Base-by-base conservation (phyloP, 2,888 invertebrate species). In the Dynastes hyllus region DNA sequence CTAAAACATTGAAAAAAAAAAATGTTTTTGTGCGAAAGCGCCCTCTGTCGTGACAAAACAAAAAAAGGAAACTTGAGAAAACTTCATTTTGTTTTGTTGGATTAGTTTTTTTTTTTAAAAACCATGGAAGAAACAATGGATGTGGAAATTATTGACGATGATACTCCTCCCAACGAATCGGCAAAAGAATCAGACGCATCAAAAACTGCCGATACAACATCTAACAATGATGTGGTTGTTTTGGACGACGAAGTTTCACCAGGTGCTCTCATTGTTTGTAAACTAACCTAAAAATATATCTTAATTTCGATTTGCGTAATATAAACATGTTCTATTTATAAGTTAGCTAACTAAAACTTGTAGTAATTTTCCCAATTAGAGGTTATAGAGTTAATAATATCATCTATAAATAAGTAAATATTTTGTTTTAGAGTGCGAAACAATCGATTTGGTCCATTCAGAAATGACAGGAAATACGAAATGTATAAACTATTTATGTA, bases 401-500 rank as follows among this genome's bases (percentile, higher is more conserved):
- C 5, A 32, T 11, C 0, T 1, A 16, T 55, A 51, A 53, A n/a
- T 27, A n/a, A 11, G 3, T 76, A 55, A 22, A 65, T 76, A 37
- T 50, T 45, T 6, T n/a, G 32, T 76, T 61, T 13, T 37, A 71
- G 78, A 70, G n/a, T 76, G 79, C 40, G 88, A 86, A 69, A 83
- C 88, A 29, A 88, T 88, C 16, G 87, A 88, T 82, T 82, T 88
- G 6, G 87, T 88, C 2, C 81, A 69, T n/a, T 58, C 76, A 11
- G 69, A 76, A n/a, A 77, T 80, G 67, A 78, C 77, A 11, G 82
- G 81, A 13, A 79, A 78, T 61, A 86, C 86, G 16, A 89, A 89
- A 81, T 93, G 93, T 82, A 89, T 93, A 6, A 93, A 93, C 87
- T 90, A 90, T 53, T 85, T 86, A 9, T 93, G 93, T 83, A 82